Base-by-base conservation (phyloP, 1,140 invertebrate genomes). In the Macrobrachium nipponense region DNA sequence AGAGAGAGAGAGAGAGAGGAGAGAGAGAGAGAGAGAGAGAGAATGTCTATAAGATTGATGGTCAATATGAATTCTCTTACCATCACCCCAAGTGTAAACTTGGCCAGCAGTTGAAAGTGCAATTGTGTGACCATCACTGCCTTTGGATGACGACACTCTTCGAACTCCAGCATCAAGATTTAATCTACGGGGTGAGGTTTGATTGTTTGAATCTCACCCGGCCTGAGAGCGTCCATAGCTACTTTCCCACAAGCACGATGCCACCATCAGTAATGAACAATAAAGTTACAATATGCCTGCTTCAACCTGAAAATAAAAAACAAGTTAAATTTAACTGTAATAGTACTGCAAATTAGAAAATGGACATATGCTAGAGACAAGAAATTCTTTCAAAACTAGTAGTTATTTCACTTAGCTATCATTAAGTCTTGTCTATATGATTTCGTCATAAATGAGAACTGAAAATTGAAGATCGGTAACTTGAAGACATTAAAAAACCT, bases 211-310 rank as follows among this genome's bases (percentile, higher is more conserved):
- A 89, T 93, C 93, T 66, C 93, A n/a, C 93, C 0, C 94, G 90
- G 36, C 93, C 92, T 7, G n/a, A n/a, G 93, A 89, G 20, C 93
- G 90, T 2, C 93, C 93, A 89, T 93, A 94, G 89, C 92, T 93
- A 7, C 93, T 89, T 93, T 94, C 5, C 93, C 93, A 90, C 94
- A 94, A 6, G 94, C 94, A 88, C 91, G 17, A 94, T 90, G 81
- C 91, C 90, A 5, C 94, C 94, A 90, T 93, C 93, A 58, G 89
- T 91, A 87, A n/a, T 94, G 92, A 6, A 94, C 93, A 5, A 93
- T 90, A 91, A 95, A 95, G 8, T 94, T 94, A 88, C 94, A 94
- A 89, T 94, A 94, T 89, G 0, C 94, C 94, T 70, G 94, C 94
- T 90, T 95, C 94, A 59, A 93, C 91, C 93, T 94, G 82, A 8